Evolutionary conservation across 2,888 invertebrate genomes (phyloP).

Genomic region (Imbricaverruca yamaguchii): DNA sequence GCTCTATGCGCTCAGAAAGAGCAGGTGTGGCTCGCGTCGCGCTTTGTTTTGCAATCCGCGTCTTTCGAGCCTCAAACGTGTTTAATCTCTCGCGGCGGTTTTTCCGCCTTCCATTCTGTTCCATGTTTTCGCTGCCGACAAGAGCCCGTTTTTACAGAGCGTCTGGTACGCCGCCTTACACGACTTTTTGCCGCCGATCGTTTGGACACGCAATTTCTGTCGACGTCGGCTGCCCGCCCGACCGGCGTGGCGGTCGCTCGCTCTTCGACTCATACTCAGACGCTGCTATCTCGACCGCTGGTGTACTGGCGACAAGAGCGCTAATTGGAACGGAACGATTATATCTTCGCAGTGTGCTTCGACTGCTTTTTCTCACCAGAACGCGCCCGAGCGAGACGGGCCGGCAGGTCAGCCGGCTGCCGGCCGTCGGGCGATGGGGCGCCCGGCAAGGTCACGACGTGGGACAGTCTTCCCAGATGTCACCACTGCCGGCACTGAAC

Average conservation of each 20-base stretch:
- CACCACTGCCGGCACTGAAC: too few relatives aligned
- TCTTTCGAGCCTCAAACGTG: background rate
- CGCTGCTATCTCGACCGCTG: background rate
- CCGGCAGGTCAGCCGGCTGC: too few relatives aligned
- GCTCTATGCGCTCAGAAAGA: background rate
- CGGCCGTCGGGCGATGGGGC: too few relatives aligned
- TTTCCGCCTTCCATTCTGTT: background rate
- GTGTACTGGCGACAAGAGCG: background rate
- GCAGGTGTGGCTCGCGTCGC: background rate
- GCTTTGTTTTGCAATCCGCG: constrained; percentile 8
- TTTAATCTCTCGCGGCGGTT: background rate
- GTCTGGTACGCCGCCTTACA: background rate
- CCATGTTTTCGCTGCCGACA: constrained; percentile 4
- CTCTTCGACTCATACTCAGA: background rate
- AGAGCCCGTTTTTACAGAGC: background rate
- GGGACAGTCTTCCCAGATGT: too few relatives aligned
- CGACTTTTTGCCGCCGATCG: background rate
- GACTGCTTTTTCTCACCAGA: background rate
- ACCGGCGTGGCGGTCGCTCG: background rate
- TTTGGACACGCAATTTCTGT: background rate
- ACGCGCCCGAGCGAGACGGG: background rate
- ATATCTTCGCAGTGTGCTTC: background rate
- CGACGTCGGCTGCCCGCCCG: background rate
- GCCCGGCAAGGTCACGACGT: too few relatives aligned
- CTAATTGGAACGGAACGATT: background rate